phyloP scores from a whole-genome alignment of 1,140 invertebrate genomes.

The fruit fly (Drosophila melanogaster) region DNA sequence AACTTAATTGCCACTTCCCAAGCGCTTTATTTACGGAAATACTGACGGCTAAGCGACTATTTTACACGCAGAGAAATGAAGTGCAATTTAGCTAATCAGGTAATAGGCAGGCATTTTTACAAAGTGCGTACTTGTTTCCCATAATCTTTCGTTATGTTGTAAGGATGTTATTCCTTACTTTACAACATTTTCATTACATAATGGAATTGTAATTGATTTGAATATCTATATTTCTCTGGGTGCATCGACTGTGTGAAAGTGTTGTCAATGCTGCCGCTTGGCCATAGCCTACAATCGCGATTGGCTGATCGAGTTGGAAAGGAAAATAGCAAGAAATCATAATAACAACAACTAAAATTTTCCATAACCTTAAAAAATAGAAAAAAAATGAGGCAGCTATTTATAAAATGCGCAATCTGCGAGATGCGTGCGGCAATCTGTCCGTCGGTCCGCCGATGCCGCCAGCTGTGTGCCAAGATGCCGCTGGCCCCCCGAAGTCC shows the following conservation, averaged over 20 bases:
- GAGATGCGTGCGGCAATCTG: conserved; percentile 57
- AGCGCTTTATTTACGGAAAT: conserved; percentile 60
- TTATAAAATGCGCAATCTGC: conserved; percentile 75
- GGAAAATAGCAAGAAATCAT: conserved; percentile 39
- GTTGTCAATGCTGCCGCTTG: conserved; percentile 51
- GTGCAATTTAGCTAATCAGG: neutral
- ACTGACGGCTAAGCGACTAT: conserved; percentile 35
- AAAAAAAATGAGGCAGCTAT: conserved; percentile 57
- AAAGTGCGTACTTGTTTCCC: too few species aligned
- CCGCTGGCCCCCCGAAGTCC: conserved; percentile 8
- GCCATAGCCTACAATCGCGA: conserved; percentile 50
- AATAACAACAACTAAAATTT: conserved; percentile 61
- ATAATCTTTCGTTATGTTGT: too few species aligned
- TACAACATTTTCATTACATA: too few species aligned
- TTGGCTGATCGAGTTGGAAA: conserved; percentile 35
- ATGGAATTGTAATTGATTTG: too few species aligned
- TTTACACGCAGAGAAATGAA: conserved; percentile 10
- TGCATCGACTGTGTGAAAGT: conserved; percentile 53
- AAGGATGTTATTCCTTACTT: too few species aligned
- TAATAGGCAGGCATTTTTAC: too few species aligned
- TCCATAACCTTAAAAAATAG: conserved; percentile 70
- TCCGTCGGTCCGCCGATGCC: conserved; percentile 51
- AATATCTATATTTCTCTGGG: conserved; percentile 4
- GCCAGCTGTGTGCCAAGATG: conserved; percentile 71
- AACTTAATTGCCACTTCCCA: conserved; percentile 52